phyloP scores from a whole-genome alignment of 2,797 vertebrate species.

The Coregonus sp. region DNA sequence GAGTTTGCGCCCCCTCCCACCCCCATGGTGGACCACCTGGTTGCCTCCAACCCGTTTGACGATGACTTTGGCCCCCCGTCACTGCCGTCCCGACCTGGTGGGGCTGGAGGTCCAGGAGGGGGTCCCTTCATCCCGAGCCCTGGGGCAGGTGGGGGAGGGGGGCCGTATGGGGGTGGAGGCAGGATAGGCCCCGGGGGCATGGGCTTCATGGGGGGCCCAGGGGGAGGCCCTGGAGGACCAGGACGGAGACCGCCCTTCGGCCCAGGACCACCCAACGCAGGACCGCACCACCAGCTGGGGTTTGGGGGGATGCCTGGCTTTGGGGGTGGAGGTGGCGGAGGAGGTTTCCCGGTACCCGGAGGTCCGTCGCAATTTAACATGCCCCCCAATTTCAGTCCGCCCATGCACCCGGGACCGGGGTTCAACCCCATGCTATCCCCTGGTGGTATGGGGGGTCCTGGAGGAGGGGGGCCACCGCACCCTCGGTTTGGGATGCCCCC shows the following conservation, averaged over 20 bases:
- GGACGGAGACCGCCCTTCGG: conserved; percentile 83
- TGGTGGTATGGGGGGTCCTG: conserved; percentile 76
- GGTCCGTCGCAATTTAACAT: conserved; percentile 82
- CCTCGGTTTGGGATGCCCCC: conserved; percentile 80
- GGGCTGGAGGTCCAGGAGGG: conserved; percentile 71
- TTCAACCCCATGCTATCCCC: conserved; percentile 84
- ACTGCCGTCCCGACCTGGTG: conserved; percentile 76
- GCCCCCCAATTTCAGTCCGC: conserved; percentile 82
- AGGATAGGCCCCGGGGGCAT: conserved; percentile 74
- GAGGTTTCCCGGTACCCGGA: conserved; percentile 74
- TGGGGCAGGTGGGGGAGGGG: conserved; percentile 73
- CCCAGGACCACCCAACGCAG: conserved; percentile 78
- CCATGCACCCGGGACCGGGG: conserved; percentile 81
- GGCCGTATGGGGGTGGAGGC: conserved; percentile 78
- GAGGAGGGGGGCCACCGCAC: conserved; percentile 78
- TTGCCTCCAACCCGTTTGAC: conserved; percentile 96
- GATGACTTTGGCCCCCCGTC: conserved; percentile 86
- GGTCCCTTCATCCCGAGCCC: conserved; percentile 85
- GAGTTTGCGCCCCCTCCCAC: conserved; percentile 97
- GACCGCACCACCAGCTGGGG: conserved; percentile 79
- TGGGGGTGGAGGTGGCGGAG: conserved; percentile 70
- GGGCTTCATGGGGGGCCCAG: conserved; percentile 78
- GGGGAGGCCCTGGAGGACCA: conserved; percentile 72
- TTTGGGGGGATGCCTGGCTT: conserved; percentile 81
- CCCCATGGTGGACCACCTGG: conserved; percentile 96